Conservation (phyloP, 2,888 invertebrate genomes). For the Tetranychus truncatus region DNA sequence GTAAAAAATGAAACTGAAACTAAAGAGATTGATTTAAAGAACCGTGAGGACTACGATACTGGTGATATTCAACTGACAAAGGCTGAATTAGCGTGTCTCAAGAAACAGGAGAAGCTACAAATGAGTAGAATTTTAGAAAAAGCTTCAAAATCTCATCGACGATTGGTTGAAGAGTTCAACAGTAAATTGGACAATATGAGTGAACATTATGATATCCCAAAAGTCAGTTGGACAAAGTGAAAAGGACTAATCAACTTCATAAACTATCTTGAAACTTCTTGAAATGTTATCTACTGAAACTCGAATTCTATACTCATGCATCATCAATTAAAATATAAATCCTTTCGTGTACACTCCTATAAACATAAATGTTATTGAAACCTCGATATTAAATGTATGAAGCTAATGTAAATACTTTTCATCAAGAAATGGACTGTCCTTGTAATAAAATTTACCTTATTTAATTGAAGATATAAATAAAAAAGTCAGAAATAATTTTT, state of each 20-base stretch:
- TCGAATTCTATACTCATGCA: no score
- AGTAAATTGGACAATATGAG: constrained; percentile 78
- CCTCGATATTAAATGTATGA: no score
- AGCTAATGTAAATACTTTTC: no score
- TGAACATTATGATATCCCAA: constrained; percentile 94
- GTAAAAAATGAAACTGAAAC: constrained; percentile 43
- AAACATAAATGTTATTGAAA: no score
- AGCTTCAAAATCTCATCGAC: constrained; percentile 85
- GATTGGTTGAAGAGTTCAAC: constrained; percentile 88
- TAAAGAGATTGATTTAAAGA: constrained; percentile 19
- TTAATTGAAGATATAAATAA: no score
- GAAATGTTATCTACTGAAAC: no score
- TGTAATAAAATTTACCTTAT: no score
- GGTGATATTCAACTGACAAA: constrained; percentile 36
- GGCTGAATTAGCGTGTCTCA: constrained; percentile 69
- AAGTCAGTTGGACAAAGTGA: constrained; percentile 97
- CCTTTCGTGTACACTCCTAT: no score
- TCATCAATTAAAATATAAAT: no score
- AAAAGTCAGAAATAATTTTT: no score
- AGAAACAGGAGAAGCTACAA: constrained; percentile 67
- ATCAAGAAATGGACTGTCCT: no score
- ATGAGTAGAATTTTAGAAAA: constrained; percentile 72
- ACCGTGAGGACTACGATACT: background rate
- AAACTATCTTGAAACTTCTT: no score
- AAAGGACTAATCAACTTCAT: background rate